Conservation (phyloP, 1,140 invertebrate genomes). For the Drosophila willistoni region DNA sequence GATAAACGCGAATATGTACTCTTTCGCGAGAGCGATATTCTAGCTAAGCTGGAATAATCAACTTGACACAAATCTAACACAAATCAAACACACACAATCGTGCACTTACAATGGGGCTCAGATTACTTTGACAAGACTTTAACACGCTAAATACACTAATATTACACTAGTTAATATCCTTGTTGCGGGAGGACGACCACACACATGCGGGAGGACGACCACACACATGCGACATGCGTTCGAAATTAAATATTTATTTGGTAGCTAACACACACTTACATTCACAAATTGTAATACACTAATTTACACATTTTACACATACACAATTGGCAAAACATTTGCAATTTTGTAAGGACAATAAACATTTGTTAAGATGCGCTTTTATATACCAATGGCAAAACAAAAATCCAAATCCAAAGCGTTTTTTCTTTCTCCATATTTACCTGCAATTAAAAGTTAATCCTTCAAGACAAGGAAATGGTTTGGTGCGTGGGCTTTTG, state of each 20-base stretch:
- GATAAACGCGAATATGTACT: slow-evolving; percentile 95
- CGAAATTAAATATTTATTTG: slow-evolving; percentile 76
- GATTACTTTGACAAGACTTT: too few relatives aligned
- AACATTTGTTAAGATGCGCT: slow-evolving; percentile 50
- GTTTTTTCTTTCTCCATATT: not conserved
- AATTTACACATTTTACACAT: not conserved
- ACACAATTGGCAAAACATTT: not conserved
- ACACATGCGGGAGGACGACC: too few relatives aligned
- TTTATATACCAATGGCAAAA: slow-evolving; percentile 32
- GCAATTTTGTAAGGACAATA: slow-evolving; percentile 17
- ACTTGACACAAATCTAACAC: not conserved
- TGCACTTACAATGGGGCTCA: not conserved
- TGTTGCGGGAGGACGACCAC: too few relatives aligned
- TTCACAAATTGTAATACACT: not conserved
- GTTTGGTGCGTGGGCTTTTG: slow-evolving; percentile 24
- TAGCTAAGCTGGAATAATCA: slow-evolving; percentile 92
- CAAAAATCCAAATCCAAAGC: not conserved
- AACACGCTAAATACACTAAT: not conserved
- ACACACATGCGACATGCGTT: slow-evolving; percentile 68
- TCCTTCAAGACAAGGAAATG: slow-evolving; percentile 27
- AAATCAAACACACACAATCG: not conserved
- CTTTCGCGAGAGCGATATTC: slow-evolving; percentile 97
- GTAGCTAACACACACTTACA: slow-evolving; percentile 42
- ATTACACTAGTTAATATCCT: too few relatives aligned
- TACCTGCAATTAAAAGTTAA: slow-evolving; percentile 34